These are phyloP conservation scores for Lagopus leucura DNA, from an alignment of 2,113 vertebrate species.

Conservation along the genomic window DNA sequence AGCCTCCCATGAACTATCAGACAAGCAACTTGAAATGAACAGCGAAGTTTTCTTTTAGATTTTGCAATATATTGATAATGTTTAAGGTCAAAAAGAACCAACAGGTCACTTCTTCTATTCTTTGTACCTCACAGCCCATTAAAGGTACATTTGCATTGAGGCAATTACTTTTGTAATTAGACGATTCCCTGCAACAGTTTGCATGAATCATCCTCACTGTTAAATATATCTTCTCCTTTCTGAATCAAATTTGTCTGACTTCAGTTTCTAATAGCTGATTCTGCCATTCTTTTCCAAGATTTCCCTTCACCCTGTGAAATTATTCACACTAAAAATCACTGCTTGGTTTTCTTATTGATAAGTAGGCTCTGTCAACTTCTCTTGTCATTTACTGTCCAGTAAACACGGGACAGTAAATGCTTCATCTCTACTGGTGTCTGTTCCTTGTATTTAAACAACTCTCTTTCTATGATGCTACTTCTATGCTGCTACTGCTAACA, in stretches of 20 bases:
- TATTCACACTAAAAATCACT: not conserved
- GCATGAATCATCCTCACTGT: slow-evolving; percentile 39
- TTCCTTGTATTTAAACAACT: not conserved
- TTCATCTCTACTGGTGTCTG: not conserved
- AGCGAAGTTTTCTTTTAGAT: not conserved
- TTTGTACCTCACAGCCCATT: not conserved
- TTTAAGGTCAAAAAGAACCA: slow-evolving; percentile 9
- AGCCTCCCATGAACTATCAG: not conserved
- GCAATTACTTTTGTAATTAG: slow-evolving; percentile 48
- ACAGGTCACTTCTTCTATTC: not conserved
- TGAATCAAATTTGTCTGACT: slow-evolving; percentile 21
- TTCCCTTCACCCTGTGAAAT: not conserved
- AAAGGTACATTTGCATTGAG: slow-evolving; percentile 28
- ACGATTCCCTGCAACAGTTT: not conserved
- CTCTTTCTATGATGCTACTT: not conserved
- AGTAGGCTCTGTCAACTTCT: not conserved
- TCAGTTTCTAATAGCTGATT: slow-evolving; percentile 1
- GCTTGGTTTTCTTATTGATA: not conserved
- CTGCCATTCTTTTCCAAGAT: not conserved
- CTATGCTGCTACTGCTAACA: not conserved
- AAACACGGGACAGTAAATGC: no score
- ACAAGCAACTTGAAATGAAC: not conserved
- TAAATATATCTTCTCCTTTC: slow-evolving; percentile 37
- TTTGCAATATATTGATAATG: not conserved
- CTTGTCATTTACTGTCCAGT: not conserved